Conservation (phyloP, 2,888 invertebrate species). For the Polydrusus pterygomalis region DNA sequence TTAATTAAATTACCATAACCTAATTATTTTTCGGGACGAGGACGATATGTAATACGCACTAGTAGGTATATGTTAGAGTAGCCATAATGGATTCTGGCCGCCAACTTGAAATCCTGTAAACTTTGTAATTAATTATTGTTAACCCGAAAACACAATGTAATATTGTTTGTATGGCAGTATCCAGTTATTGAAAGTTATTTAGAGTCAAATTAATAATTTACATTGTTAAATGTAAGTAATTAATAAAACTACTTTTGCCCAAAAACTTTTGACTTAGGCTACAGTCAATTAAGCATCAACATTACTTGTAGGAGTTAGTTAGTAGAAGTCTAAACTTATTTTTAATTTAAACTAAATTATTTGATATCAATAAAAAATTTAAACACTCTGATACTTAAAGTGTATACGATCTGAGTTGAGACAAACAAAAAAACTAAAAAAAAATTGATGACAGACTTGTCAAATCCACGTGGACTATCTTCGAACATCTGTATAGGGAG, state of each 20-base stretch:
- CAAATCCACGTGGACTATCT: too few species aligned
- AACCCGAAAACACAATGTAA: constrained; percentile 10
- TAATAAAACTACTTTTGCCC: constrained; percentile 9
- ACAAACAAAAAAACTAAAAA: too few species aligned
- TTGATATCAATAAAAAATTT: too few species aligned
- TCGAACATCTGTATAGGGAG: too few species aligned
- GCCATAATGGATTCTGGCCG: constrained; percentile 23
- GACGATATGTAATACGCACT: constrained; percentile 12
- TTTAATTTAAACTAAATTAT: too few species aligned
- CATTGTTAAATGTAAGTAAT: constrained; percentile 3
- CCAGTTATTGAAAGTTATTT: constrained; percentile 31
- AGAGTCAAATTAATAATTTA: constrained; percentile 37
- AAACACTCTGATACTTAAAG: too few species aligned
- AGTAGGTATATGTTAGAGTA: constrained; percentile 23
- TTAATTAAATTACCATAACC: background rate
- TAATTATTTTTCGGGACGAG: constrained; percentile 12
- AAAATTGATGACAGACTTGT: too few species aligned
- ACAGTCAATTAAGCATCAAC: background rate
- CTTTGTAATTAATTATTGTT: constrained; percentile 44
- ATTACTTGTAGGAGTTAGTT: background rate
- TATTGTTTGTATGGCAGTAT: constrained; percentile 10
- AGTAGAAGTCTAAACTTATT: background rate
- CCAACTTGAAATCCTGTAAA: constrained; percentile 32
- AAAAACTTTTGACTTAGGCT: background rate
- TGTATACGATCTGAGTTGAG: too few species aligned